Evolutionary conservation across 2,888 invertebrate species (phyloP).

Genomic region (Pterostichus madidus): DNA sequence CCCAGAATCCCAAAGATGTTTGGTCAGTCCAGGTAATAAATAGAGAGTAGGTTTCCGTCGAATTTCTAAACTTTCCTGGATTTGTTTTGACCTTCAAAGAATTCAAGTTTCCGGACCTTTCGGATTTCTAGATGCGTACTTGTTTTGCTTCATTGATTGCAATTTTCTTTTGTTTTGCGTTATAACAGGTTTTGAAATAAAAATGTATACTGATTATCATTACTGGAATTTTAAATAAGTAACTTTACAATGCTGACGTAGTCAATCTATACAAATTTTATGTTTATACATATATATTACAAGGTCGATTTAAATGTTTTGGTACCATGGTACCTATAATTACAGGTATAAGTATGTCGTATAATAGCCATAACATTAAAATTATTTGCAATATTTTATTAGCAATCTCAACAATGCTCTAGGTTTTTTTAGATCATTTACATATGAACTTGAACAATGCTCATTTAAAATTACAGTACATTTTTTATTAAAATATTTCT

Average conservation of each 20-base stretch:
- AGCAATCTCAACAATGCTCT: too few species aligned
- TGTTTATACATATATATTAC: constrained; percentile 14
- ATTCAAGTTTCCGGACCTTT: constrained; percentile 36
- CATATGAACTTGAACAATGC: too few species aligned
- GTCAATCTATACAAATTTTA: constrained; percentile 33
- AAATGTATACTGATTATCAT: constrained; percentile 8
- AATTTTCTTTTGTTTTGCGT: neutral
- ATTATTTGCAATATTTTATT: too few species aligned
- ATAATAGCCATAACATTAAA: neutral
- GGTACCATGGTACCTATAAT: constrained; percentile 21
- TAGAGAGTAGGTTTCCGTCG: constrained; percentile 1
- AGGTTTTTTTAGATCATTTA: too few species aligned
- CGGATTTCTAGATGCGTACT: constrained; percentile 21
- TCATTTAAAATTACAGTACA: too few species aligned
- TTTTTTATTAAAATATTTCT: too few species aligned
- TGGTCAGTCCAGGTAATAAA: constrained; percentile 22
- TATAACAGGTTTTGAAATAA: constrained; percentile 21
- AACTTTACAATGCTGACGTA: constrained; percentile 17
- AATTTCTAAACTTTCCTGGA: constrained; percentile 24
- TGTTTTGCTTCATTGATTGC: constrained; percentile 46
- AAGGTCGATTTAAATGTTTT: constrained; percentile 36
- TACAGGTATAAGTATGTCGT: neutral
- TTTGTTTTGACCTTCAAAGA: constrained; percentile 24
- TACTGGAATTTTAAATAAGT: constrained; percentile 29
- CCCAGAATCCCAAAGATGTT: too few species aligned